Base-by-base conservation (phyloP, 2,888 invertebrate species). In the Catocala fraxini region DNA sequence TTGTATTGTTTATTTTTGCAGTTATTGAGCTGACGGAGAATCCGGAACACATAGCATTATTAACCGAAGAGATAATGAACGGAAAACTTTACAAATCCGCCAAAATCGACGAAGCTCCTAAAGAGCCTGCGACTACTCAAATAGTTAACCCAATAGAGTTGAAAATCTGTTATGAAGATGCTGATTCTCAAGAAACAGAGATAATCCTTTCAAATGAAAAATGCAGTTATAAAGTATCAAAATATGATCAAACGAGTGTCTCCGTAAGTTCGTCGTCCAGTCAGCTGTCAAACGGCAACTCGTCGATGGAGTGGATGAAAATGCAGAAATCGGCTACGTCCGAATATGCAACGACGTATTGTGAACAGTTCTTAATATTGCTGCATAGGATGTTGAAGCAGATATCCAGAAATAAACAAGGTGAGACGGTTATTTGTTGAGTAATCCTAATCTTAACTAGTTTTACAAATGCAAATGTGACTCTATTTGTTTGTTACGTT, bases 1-100 rank as follows among this genome's bases (percentile, higher is more conserved):
- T 15, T 13, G 11, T n/a, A 48, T 41, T 49, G 45, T 56, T 42
- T 54, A 42, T 41, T 47, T 25, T 92, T 92, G 0, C 89, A 96
- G 96, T 96, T 47, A 96, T 96, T 64, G 96, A 96, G 84, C 71
- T 96, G 51, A 95, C 95, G 2, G 96, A 96, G 80, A 93, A 94
- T 41, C 91, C 90, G 0, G 87, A 92, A 13, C 86, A 93, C 71
- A 94, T 96, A 52, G 85, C 88, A 4, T 66, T 88, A 41, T 84
- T 96, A 43, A 91, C 95, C 49, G 89, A 95, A 71, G 91, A 95
- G 51, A 95, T 95, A 9, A 91, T 94, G 66, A 96, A 96, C 78
- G 96, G 96, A 0, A 95, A 95, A 79, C 12, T 90, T 9, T 91
- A 83, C 71, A 93, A 94, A 81, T 87, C 90, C 0, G 82, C 88